These are phyloP conservation scores for Campoplex nolae DNA, from an alignment of 2,888 invertebrate species.

Conservation along the genomic window DNA sequence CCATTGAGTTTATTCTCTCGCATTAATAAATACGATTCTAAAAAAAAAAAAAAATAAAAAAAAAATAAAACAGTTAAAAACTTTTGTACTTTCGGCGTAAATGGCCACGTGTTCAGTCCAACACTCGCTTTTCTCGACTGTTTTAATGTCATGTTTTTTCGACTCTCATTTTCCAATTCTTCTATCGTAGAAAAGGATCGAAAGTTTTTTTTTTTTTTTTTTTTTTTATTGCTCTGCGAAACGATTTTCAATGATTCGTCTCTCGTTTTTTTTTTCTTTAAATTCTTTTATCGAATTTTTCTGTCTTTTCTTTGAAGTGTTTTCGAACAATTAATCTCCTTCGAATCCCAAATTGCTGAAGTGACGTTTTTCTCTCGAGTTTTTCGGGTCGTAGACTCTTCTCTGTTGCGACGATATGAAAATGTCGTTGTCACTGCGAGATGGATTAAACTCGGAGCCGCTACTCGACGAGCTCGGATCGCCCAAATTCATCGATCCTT, in stretches of 20 bases:
- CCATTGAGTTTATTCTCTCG: neutral
- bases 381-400: neutral
- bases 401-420: neutral
- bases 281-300: neutral
- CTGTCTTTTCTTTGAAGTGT: neutral
- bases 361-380: neutral
- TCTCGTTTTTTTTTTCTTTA: neutral
- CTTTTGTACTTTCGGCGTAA: neutral
- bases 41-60: neutral
- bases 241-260: neutral
- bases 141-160: neutral
- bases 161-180: neutral
- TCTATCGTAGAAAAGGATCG: neutral
- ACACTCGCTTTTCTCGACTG: neutral
- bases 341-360: neutral
- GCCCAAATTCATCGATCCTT: constrained; percentile 2
- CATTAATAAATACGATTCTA: neutral
- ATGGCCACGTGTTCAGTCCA: neutral
- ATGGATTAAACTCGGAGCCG: neutral
- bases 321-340: neutral
- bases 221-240: neutral
- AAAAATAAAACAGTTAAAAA: neutral
- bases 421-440: neutral
- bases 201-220: neutral
- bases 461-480: neutral